Percentiles rank a stretch among this genome's conserved stretches.
Conservation (phyloP, 2,888 invertebrate genomes). For the Seladonia tumulorum region DNA sequence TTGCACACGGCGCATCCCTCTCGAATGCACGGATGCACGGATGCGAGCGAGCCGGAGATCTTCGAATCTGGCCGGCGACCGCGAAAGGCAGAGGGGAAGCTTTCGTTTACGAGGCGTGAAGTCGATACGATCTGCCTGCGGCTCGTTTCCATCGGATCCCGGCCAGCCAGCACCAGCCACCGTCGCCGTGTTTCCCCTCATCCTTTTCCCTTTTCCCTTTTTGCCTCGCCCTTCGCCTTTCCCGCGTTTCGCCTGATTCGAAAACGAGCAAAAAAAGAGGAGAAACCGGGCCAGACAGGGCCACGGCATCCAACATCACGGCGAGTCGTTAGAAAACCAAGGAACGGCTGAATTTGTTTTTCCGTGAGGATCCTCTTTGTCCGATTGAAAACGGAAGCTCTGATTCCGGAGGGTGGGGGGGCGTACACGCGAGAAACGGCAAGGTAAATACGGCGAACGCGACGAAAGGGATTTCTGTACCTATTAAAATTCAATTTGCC, state of each 20-base stretch:
- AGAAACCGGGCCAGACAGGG: neutral
- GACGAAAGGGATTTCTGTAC: neutral
- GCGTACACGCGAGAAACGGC: neutral
- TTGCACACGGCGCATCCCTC: conserved; percentile 32
- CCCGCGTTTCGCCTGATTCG: neutral
- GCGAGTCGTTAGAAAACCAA: conserved; percentile 48
- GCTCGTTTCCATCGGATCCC: conserved; percentile 49
- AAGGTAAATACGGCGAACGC: neutral
- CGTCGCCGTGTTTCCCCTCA: conserved; percentile 24
- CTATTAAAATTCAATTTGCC: conserved; percentile 13
- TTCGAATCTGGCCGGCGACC: conserved; percentile 34
- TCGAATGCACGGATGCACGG: neutral
- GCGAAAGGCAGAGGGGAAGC: conserved; percentile 48
- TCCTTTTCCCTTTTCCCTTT: conserved; percentile 2
- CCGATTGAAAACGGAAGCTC: conserved; percentile 46
- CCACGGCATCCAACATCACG: neutral
- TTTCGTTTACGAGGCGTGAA: conserved; percentile 63
- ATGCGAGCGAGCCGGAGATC: conserved; percentile 46
- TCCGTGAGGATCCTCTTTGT: conserved; percentile 16
- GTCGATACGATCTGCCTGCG: conserved; percentile 52
- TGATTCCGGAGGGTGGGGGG: conserved; percentile 1
- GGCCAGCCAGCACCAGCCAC: neutral
- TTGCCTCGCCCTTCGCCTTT: conserved; percentile 27
- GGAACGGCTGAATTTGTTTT: conserved; percentile 48
- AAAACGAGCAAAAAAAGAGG: neutral